A percentile compares a stretch with the other conserved stretches of the same genome.
Conservation (phyloP, 2,888 invertebrate species). For the Lamproptera curius region DNA sequence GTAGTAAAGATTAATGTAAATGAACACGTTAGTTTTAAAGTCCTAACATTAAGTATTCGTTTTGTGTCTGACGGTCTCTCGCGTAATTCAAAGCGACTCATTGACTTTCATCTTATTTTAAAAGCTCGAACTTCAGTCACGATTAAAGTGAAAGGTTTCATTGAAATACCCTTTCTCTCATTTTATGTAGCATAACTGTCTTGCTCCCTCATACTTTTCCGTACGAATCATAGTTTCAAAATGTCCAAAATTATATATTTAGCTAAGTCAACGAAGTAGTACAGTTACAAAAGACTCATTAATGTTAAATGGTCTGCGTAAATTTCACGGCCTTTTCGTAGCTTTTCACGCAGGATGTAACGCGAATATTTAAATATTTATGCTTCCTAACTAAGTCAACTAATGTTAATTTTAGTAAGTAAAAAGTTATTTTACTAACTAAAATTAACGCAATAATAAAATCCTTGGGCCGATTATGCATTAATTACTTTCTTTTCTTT, state of each 20-base stretch:
- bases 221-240: no score
- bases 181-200: no score
- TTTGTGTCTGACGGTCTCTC: conserved; percentile 1
- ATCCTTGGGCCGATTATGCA: no score
- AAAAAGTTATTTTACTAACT: no score
- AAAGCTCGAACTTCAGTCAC: conserved; percentile 1
- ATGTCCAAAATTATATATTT: no score
- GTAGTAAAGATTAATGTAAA: no score
- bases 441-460: no score
- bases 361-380: not conserved
- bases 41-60: not conserved
- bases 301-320: conserved; percentile 5
- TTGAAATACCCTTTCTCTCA: not conserved
- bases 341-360: conserved; percentile 1
- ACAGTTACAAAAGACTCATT: no score
- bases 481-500: no score
- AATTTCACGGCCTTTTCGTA: conserved; percentile 5
- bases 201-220: no score
- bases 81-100: conserved; percentile 10
- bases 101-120: conserved; percentile 13
- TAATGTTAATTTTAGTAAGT: no score
- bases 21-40: no score
- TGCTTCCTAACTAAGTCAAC: not conserved
- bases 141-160: conserved; percentile 5
- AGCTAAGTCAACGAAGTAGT: conserved; percentile 5